Base-by-base conservation (phyloP, 2,113 vertebrate genomes). In the Acanthochromis polyacanthus region DNA sequence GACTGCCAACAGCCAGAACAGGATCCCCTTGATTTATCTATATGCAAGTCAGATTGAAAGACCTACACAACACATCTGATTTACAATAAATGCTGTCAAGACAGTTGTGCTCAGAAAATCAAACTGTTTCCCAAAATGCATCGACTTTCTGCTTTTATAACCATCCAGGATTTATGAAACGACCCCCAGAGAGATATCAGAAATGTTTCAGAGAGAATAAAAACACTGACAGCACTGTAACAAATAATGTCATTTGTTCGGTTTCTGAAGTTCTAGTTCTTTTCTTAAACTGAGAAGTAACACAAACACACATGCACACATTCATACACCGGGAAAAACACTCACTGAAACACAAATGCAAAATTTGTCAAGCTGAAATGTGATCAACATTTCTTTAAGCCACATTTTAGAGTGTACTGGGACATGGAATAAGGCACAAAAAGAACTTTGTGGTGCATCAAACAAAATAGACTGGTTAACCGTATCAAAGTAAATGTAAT, bases 21-120 rank as follows among this genome's bases (percentile, higher is more conserved):
- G 36, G 43, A 62, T 48, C 7, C 10, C 2, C 28, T 60, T 10
- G 11, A 70, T 73, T 64, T 71, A 20, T 28, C 45, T 51, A 20
- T 20, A n/a, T 51, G 17, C 30, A 23, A 17, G 32, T 46, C 23
- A 71, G 50, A 62, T 19, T 52, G n/a, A 80, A 80, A 60, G 16
- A 32, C 2, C 1, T 15, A 17, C 25, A 16, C 32, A 11, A 69
- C 3, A 22, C 19, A 36, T 71, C 20, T 53, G 20, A 62, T 63
- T 69, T 59, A 59, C 17, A 48, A 16, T 73, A 69, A 63, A 28
- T 51, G 9, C 10, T 32, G 5, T 53, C 17, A 17, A 46, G 40
- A 53, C 57, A 43, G n/a, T 50, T 15, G 28, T 45, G 23, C n/a
- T 25, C 17, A 22, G 52, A 50, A 20, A 20, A 69, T 30, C 10